Base-by-base conservation (phyloP, 1,140 invertebrate species). In the Homarus americanus region DNA sequence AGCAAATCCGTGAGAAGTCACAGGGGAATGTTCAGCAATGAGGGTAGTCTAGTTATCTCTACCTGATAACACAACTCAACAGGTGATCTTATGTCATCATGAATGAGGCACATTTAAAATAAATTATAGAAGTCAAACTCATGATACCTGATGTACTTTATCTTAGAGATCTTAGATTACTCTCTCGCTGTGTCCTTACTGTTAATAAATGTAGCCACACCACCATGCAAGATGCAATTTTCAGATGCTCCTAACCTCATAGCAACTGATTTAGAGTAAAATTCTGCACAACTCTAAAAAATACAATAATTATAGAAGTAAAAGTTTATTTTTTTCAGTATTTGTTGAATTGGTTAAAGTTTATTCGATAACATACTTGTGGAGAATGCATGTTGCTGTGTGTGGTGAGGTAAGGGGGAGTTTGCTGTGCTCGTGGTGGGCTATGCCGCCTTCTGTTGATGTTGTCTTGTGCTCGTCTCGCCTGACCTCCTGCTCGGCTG, bases 401-500 rank as follows among this genome's bases (percentile, higher is more conserved):
- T 9, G 63, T 1, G 63, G 63, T 69, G 63, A 28, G n/a, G 63
- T 63, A 4, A 58, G 53, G n/a, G 7, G 63, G 63, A 32, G 28
- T 7, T 69, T 4, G 5, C 28, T 5, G 12, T 69, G 63, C n/a
- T 28, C n/a, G 63, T 69, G 63, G 63, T 69, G 63, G n/a, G n/a
- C 12, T 15, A 49, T 49, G 44, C 12, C 44, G 15, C 44, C 44
- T 49, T n/a, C 72, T 49, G 28, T 79, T 79, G 76, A 28, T 28
- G 76, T 79, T 79, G 76, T 79, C 76, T 79, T 79, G 76, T 79
- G 76, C 44, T 49, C 40, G 44, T 79, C 28, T 58, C 17, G 63
- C 63, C 63, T 69, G 7, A 69, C n/a, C 28, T 69, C n/a, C 0
- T 69, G 63, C n/a, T 69, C 44, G 44, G 63, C 63, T 69, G n/a